Conservation (phyloP, 2,797 vertebrate species). For the Babyrousa celebensis region DNA sequence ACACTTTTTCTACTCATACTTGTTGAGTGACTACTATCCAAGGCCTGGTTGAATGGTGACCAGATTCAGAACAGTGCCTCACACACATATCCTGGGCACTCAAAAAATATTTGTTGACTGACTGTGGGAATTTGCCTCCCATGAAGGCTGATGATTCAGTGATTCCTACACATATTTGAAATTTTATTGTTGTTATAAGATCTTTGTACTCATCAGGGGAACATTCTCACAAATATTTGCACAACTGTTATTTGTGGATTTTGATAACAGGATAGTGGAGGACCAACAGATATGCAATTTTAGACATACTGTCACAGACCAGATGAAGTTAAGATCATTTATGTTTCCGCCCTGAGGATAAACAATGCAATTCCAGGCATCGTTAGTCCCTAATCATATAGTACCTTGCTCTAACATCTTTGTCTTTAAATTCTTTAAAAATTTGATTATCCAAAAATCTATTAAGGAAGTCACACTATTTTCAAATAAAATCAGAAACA, state of each 20-base stretch:
- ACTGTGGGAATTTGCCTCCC: conserved; percentile 12
- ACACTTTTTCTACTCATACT: not conserved
- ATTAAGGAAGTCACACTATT: conserved; percentile 34
- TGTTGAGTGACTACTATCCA: not conserved
- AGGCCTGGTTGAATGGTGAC: not conserved
- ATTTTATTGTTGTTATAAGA: conserved; percentile 60
- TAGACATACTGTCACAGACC: not conserved
- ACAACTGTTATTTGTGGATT: conserved; percentile 84
- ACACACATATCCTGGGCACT: not conserved
- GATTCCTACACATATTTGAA: conserved; percentile 55
- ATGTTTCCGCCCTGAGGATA: not conserved
- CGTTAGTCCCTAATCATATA: not conserved
- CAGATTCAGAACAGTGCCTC: not conserved
- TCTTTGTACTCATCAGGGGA: conserved; percentile 75
- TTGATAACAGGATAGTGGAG: conserved; percentile 76
- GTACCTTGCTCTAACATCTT: not conserved
- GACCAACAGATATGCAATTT: not conserved
- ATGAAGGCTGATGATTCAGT: not conserved
- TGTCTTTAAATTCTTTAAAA: not conserved
- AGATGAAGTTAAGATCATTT: conserved; percentile 57
- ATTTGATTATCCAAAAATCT: conserved; percentile 1
- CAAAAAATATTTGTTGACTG: not conserved
- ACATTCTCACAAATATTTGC: conserved; percentile 83
- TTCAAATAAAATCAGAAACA: conserved; percentile 29
- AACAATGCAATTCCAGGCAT: not conserved